Evolutionary conservation across 2,888 invertebrate genomes (phyloP), one percentile per base, ranked within the genome.

Genomic region (Alloscopus bannaensis): DNA sequence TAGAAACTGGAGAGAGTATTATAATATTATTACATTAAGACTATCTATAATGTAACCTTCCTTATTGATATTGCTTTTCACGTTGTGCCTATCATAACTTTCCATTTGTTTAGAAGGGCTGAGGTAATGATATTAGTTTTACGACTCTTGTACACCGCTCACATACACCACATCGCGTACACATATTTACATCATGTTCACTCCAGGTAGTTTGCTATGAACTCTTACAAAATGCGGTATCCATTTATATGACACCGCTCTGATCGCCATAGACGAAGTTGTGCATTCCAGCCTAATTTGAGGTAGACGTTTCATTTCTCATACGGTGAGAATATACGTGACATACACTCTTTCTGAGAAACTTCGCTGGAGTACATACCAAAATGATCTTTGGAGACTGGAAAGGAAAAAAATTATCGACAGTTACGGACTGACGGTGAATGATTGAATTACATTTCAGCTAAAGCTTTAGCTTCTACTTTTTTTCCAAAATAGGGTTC

Each of bases 391-490:
- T 40, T 24, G 52, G 24, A 78, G 20, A 52, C 71, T 71, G 40
- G 70, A 78, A 65, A 78, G 70, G 55, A 64, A 57, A 52, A 52
- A 52, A 52, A 65, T 65, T 71, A 78, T 78, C 78, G 78, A 78
- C 78, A 78, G 78, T 78, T 71, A 78, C 70, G 70, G 78, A 78
- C 78, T 78, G 70, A 59, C 65, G 71, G 78, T 71, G 78, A 79
- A 72, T 79, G 79, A 79, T 79, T 79, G 79, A 79, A 79, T 79
- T 79, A 72, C 79, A 71, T 77, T 64, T 28, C n/a, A n/a, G n/a
- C 69, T 26, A 31, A 52, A 52, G 40, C 36, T 66, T 77, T 75
- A 68, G 68, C 71, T 77, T 69, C 40, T 64, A 40, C 77, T 64
- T 62, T 42, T 68, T 52, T 52, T 18, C 69, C 64, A 18, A 45